phyloP scores from a whole-genome alignment of 2,797 vertebrate species.

The Rachycentron canadum region DNA sequence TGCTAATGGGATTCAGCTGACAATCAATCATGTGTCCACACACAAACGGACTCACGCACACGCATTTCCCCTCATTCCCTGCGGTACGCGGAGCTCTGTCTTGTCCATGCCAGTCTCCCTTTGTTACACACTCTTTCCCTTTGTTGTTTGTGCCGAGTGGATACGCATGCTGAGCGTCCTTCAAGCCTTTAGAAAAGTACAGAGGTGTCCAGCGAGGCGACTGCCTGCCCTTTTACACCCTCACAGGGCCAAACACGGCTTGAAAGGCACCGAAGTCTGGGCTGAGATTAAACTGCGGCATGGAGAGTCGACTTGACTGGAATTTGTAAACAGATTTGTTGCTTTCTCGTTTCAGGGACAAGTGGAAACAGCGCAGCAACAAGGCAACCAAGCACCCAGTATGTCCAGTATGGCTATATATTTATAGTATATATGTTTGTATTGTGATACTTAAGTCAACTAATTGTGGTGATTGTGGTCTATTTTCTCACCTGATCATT shows the following conservation, averaged over 20 bases:
- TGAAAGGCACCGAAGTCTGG: conserved; percentile 42
- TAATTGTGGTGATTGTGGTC: not conserved
- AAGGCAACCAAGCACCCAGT: not conserved
- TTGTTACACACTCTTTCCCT: conserved; percentile 59
- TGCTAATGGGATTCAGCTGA: conserved; percentile 63
- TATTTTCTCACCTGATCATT: not conserved
- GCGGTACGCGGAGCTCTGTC: conserved; percentile 14
- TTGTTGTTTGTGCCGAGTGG: conserved; percentile 66
- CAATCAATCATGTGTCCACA: conserved; percentile 41
- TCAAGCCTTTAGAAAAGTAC: conserved; percentile 62
- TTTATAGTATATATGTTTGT: not conserved
- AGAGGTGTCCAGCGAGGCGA: conserved; percentile 64
- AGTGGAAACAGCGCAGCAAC: not conserved
- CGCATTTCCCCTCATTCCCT: conserved; percentile 25
- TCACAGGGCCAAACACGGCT: conserved; percentile 37
- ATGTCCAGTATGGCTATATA: not conserved
- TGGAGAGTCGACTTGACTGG: conserved; percentile 6
- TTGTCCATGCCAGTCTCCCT: conserved; percentile 34
- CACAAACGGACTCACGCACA: conserved; percentile 7
- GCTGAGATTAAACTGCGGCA: conserved; percentile 43
- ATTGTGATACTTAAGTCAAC: not conserved
- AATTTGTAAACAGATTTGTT: conserved; percentile 14
- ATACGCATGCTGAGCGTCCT: conserved; percentile 67
- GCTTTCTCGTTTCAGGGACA: not conserved
- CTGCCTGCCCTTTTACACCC: conserved; percentile 62